These are phyloP conservation scores for Phrynosoma blainvillii DNA, from an alignment of 2,113 vertebrate genomes.

Conservation along the genomic window DNA sequence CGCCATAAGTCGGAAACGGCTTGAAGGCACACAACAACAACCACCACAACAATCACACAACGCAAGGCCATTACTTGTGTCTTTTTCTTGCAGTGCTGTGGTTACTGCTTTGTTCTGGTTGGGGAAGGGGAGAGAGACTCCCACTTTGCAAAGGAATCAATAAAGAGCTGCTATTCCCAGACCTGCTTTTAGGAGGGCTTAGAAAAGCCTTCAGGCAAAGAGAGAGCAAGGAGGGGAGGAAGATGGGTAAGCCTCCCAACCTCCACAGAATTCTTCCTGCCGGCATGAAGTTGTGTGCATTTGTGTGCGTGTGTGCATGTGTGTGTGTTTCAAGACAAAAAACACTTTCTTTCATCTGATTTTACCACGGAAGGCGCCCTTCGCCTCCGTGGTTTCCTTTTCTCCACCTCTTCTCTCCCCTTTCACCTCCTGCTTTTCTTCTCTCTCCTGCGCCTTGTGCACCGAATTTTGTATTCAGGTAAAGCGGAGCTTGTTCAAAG, in stretches of 20 bases:
- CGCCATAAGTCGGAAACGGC: too few species aligned
- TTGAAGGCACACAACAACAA: too few species aligned
- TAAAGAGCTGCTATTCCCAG: conserved; percentile 75
- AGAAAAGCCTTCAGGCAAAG: conserved; percentile 69
- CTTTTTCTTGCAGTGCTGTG: conserved; percentile 51
- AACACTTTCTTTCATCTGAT: conserved; percentile 57
- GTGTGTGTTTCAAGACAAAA: conserved; percentile 48
- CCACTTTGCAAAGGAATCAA: conserved; percentile 65
- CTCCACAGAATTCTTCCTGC: conserved; percentile 60
- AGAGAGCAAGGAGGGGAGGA: conserved; percentile 47
- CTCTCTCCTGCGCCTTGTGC: background rate
- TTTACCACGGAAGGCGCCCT: conserved; percentile 46
- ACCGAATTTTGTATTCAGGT: conserved; percentile 51
- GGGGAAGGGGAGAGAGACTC: background rate
- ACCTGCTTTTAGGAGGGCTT: conserved; percentile 67
- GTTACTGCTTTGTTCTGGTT: background rate
- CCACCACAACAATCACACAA: too few species aligned
- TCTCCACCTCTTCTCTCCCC: conserved; percentile 55
- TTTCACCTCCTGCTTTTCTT: background rate
- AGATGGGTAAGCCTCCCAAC: conserved; percentile 50
- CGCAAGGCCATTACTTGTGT: too few species aligned
- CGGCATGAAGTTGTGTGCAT: conserved; percentile 3
- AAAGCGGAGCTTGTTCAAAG: conserved; percentile 27
- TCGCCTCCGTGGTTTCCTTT: conserved; percentile 50
- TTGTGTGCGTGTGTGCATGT: background rate